A percentile compares a stretch with the other conserved stretches of the same genome.
phyloP scores from a whole-genome alignment of 2,797 vertebrate species.

The Bradypus variegatus region DNA sequence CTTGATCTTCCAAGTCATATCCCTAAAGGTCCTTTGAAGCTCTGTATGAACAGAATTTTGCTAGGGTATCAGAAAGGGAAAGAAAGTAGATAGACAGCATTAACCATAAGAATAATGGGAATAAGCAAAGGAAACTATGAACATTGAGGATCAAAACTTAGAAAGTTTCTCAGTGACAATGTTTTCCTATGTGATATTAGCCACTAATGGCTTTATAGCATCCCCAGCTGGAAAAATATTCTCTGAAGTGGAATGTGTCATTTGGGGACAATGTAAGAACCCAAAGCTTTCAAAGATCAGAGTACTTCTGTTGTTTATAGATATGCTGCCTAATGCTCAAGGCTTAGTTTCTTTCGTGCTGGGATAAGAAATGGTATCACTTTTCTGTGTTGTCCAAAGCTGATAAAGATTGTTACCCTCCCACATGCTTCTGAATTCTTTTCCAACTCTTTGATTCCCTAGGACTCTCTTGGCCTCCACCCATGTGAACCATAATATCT shows the following conservation, averaged over 20 bases:
- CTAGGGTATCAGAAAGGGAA: background rate
- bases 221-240: slow-evolving; percentile 5
- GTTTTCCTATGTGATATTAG: background rate
- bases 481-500: slow-evolving; percentile 99
- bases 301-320: slow-evolving; percentile 21
- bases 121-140: slow-evolving; percentile 18
- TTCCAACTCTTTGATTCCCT: slow-evolving; percentile 40
- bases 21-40: background rate
- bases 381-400: background rate
- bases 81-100: background rate
- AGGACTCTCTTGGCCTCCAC: slow-evolving; percentile 98
- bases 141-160: background rate
- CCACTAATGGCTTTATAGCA: background rate
- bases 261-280: slow-evolving; percentile 20
- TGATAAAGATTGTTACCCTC: background rate
- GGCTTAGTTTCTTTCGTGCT: background rate
- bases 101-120: slow-evolving; percentile 8
- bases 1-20: slow-evolving; percentile 3
- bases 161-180: background rate
- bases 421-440: slow-evolving; percentile 16
- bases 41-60: slow-evolving; percentile 15
- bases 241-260: slow-evolving; percentile 8
- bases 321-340: background rate
- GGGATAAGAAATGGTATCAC: background rate
- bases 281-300: slow-evolving; percentile 20